Base-by-base conservation (phyloP, 2,113 vertebrate species). In the Anolis sagrei region DNA sequence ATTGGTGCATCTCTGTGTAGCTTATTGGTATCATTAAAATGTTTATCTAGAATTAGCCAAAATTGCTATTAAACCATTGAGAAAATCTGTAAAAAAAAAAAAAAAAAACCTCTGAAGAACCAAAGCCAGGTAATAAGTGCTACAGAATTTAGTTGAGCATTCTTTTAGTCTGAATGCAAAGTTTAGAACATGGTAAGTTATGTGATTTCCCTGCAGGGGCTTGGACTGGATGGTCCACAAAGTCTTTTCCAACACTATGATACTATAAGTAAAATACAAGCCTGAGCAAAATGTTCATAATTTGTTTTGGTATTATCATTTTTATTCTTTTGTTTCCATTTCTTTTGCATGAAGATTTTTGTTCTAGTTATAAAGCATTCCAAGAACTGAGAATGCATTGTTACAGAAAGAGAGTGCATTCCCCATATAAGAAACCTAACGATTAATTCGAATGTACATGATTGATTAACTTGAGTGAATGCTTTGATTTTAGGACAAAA, bases 281-380 rank as follows among this genome's bases (percentile, higher is more conserved):
- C 39, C 39, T 44, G 39, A 44, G 39, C 39, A 5, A 44, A 44
- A 25, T 39, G 19, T 21, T 44, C 5, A 7, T 68, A 11, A 44
- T 72, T 39, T 89, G 74, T 84, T 89, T 81, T 87, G 27, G 39
- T 29, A 2, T 81, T 86, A 72, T 11, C 34, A 76, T 3, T 62
- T 11, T 86, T 48, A 88, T 69, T 73, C 51, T 85, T 1, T 49
- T 89, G 69, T 32, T 76, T 16, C 11, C 29, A 88, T 84, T 78
- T 27, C 80, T 86, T 70, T 10, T 66, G 18, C 36, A 76, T 19
- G 19, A 76, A 64, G 54, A 58, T 87, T 87, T 77, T 73, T 29
- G 10, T 48, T 21, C 27, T 27, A 16, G 39, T 49, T 49, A 54
- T 25, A 36, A 66, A 88, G 34, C 51, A 14, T 51, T 69, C 54